phyloP scores from a whole-genome alignment of 2,888 invertebrate genomes.

The Silvanus unidentatus region DNA sequence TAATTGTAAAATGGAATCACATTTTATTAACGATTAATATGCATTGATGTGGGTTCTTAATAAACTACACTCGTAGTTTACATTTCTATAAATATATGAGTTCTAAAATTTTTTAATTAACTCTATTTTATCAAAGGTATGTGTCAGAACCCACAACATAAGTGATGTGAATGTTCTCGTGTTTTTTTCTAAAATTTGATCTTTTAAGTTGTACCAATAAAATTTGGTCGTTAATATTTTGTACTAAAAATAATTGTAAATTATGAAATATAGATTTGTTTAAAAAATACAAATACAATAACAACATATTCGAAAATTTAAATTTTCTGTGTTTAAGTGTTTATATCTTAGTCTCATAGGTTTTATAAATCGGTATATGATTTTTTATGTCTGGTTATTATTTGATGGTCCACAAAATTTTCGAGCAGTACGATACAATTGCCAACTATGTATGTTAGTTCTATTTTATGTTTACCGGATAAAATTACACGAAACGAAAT shows the following conservation, averaged over 20 bases:
- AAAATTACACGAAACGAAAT: not conserved
- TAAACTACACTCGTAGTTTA: no score
- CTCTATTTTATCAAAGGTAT: no score
- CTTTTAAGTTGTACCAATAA: no score
- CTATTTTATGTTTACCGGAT: not conserved
- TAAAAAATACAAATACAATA: no score
- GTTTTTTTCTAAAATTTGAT: no score
- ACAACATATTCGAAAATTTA: not conserved
- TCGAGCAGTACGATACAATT: slow-evolving; percentile 34
- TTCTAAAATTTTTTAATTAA: no score
- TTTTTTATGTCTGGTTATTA: slow-evolving; percentile 12
- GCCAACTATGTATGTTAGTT: slow-evolving; percentile 12
- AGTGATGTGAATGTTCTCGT: no score
- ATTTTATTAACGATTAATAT: slow-evolving; percentile 22
- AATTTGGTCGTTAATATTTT: not conserved
- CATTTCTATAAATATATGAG: no score
- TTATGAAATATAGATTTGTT: no score
- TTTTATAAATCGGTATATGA: slow-evolving; percentile 5
- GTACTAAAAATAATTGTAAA: not conserved
- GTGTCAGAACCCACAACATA: no score
- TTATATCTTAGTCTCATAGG: slow-evolving; percentile 17
- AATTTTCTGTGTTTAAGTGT: not conserved
- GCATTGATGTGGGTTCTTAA: not conserved
- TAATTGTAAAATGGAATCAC: slow-evolving; percentile 31
- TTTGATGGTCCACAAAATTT: slow-evolving; percentile 40